Base-by-base conservation (phyloP, 1,140 invertebrate genomes). In the Muscidifurax raptorellus region DNA sequence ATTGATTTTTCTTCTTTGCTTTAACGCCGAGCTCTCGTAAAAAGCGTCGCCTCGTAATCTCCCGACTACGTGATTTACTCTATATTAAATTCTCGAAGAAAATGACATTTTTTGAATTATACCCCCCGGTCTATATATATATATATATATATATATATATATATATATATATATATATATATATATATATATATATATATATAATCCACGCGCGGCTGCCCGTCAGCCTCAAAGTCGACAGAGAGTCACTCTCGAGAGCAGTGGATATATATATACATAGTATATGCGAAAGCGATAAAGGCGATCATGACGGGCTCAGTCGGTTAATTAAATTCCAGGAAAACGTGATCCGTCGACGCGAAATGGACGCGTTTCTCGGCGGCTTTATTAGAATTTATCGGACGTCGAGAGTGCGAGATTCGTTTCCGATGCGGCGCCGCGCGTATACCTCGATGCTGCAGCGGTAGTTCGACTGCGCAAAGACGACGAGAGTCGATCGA, bases 331-430 rank as follows among this genome's bases (percentile, higher is more conserved):
- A 69, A 69, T 69, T 69, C 66, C 66, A 30, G 66, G 66, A 69
- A 69, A 69, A 27, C 66, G 66, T 59, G 52, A 36, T 36, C 32
- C 32, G 32, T 36, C 32, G 36, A 40, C 36, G 59, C 59, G 59
- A 18, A 27, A 13, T 6, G 27, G 3, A 3, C 66, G 66, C 25
- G 28, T 18, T 28, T 27, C 66, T 67, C 66, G 13, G n/a, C 59
- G 59, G 66, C 28, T 69, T 69, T 69, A 69, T 69, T 69, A 69
- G 25, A 69, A 69, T 69, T 69, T 69, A 69, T 69, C 66, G 66
- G 15, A 69, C 66, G 66, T 69, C 66, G 9, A 69, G 66, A 22
- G 52, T 59, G 22, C 52, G 52, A 59, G 7, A 69, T 69, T 69
- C 66, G 66, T 69, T 69, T 69, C 28, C 27, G 28, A 69, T 69